phyloP scores from a whole-genome alignment of 1,140 invertebrate species.

The Thaumetopoea pityocampa region DNA sequence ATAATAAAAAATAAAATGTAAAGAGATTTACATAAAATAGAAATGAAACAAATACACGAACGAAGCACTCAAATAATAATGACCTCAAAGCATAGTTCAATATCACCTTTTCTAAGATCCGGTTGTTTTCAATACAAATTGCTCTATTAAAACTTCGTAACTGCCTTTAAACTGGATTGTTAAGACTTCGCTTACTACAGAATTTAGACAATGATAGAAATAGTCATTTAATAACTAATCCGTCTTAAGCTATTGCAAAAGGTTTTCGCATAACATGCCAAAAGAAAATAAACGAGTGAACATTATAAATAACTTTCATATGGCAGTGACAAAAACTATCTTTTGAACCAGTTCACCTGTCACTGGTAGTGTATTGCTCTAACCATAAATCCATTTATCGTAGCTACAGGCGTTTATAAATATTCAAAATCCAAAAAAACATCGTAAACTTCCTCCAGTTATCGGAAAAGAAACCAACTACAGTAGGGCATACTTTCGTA shows the following conservation, averaged over 20 bases:
- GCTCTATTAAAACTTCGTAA: slow-evolving; percentile 60
- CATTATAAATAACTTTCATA: too few relatives aligned
- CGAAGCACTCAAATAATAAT: too few relatives aligned
- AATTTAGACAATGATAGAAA: slow-evolving; percentile 34
- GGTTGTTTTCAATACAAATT: slow-evolving; percentile 59
- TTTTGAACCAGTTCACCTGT: too few relatives aligned
- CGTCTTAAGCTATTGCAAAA: slow-evolving; percentile 6
- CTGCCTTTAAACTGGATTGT: slow-evolving; percentile 43
- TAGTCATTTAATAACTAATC: slow-evolving; percentile 10
- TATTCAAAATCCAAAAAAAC: too few relatives aligned
- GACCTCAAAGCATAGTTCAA: slow-evolving; percentile 22
- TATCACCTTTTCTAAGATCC: slow-evolving; percentile 29
- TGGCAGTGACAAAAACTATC: too few relatives aligned
- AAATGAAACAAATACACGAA: too few relatives aligned
- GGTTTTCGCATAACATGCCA: background rate
- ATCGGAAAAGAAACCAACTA: slow-evolving; percentile 35
- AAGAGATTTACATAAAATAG: too few relatives aligned
- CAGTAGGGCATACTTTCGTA: slow-evolving; percentile 54
- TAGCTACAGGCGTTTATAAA: too few relatives aligned
- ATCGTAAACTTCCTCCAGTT: slow-evolving; percentile 33
- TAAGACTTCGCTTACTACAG: slow-evolving; percentile 37
- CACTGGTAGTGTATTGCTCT: too few relatives aligned
- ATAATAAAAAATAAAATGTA: too few relatives aligned
- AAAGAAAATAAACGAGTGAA: too few relatives aligned
- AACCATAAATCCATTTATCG: too few relatives aligned